These are phyloP conservation scores for Agrypnia vestita DNA, from an alignment of 1,140 invertebrate species.

Conservation along the genomic window DNA sequence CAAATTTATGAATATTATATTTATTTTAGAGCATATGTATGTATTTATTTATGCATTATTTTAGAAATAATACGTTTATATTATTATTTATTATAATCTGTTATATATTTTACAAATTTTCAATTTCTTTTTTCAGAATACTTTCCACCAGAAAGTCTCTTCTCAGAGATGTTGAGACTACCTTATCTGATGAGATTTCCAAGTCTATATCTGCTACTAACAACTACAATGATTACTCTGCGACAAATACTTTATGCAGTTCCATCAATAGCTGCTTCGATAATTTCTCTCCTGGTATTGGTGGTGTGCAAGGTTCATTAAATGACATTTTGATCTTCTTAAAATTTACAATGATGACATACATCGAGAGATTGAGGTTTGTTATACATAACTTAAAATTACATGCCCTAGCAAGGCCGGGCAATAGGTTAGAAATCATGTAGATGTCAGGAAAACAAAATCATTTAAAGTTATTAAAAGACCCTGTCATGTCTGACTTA, in stretches of 20 bases:
- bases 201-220: not conserved
- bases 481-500: too few species aligned
- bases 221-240: conserved; percentile 21
- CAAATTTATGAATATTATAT: too few species aligned
- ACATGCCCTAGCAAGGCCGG: too few species aligned
- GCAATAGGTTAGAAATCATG: too few species aligned
- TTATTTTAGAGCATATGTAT: too few species aligned
- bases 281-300: conserved; percentile 38
- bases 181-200: conserved; percentile 40
- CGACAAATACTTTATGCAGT: conserved; percentile 50
- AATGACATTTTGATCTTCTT: conserved; percentile 44
- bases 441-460: too few species aligned
- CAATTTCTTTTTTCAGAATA: conserved; percentile 46
- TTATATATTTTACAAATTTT: too few species aligned
- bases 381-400: not conserved
- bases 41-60: too few species aligned
- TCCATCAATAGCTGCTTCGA: conserved; percentile 54
- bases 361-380: conserved; percentile 46
- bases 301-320: conserved; percentile 4
- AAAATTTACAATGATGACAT: conserved; percentile 34
- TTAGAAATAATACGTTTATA: too few species aligned
- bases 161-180: conserved; percentile 20
- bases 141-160: conserved; percentile 5
- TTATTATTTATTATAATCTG: too few species aligned
- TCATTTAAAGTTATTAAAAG: too few species aligned